Conservation (phyloP, 2,113 vertebrate species). For the Thalassoma bifasciatum region DNA sequence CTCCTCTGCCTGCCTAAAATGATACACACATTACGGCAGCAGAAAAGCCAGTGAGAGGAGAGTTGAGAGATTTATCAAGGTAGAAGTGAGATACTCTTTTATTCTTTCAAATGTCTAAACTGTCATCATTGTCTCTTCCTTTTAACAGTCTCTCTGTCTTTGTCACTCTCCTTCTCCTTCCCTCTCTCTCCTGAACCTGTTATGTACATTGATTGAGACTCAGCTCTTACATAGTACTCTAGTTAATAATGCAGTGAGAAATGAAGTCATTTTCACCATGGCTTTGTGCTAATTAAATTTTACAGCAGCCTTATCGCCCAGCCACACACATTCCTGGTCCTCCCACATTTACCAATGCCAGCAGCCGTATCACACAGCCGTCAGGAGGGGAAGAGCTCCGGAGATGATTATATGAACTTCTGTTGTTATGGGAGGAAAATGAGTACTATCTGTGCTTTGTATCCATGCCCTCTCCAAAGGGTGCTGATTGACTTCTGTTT, state of each 20-base stretch:
- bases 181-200: conserved; percentile 24
- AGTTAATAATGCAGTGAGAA: conserved; percentile 76
- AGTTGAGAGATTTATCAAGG: not conserved
- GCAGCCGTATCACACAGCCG: conserved; percentile 57
- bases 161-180: not conserved
- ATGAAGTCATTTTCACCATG: conserved; percentile 74
- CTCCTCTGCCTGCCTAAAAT: not conserved
- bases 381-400: conserved; percentile 49
- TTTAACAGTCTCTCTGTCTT: not conserved
- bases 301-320: conserved; percentile 80
- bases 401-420: conserved; percentile 68
- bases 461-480: conserved; percentile 40
- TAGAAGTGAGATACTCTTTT: conserved; percentile 1
- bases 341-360: conserved; percentile 69
- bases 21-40: conserved; percentile 5
- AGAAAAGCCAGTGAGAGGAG: not conserved
- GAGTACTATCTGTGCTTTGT: conserved; percentile 33
- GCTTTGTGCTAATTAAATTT: conserved; percentile 87
- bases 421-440: conserved; percentile 64
- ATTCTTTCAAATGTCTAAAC: conserved; percentile 12
- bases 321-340: conserved; percentile 69
- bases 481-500: conserved; percentile 26
- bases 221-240: conserved; percentile 48
- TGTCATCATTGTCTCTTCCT: conserved; percentile 8
- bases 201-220: conserved; percentile 55